Evolutionary conservation across 2,113 vertebrate species (phyloP).

Genomic region (Ciconia maguari): DNA sequence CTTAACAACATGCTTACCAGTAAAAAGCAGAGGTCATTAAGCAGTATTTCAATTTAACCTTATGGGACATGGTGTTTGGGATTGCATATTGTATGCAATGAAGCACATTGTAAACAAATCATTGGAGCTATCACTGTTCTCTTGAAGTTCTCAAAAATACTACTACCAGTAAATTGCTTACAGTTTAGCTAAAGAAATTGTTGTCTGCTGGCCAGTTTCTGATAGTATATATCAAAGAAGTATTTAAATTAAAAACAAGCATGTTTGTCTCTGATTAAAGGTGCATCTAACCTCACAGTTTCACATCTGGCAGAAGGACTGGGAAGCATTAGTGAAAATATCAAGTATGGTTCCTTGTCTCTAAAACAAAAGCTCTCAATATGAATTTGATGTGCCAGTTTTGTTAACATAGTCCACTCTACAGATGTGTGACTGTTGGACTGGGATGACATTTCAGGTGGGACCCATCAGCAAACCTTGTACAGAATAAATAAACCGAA

Average conservation of each 20-base stretch:
- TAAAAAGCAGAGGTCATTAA: background rate
- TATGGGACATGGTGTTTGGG: background rate
- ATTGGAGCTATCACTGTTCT: background rate
- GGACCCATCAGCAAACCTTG: background rate
- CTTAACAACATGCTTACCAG: background rate
- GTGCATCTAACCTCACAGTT: background rate
- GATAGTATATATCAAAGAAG: background rate
- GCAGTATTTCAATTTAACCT: background rate
- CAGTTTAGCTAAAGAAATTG: background rate
- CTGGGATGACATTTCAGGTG: background rate
- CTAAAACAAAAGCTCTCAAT: background rate
- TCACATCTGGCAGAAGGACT: background rate
- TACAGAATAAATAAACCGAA: background rate
- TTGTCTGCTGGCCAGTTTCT: background rate
- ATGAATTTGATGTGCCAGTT: background rate
- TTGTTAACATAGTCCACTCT: background rate
- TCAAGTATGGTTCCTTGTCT: background rate
- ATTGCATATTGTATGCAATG: background rate
- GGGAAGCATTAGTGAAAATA: background rate
- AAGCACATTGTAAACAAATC: background rate
- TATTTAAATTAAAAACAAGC: background rate
- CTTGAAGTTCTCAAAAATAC: background rate
- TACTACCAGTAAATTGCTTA: background rate
- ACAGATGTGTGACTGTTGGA: background rate
- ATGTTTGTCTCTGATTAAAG: background rate